Base-by-base conservation (phyloP, 2,113 vertebrate species). In the Nanorana parkeri region DNA sequence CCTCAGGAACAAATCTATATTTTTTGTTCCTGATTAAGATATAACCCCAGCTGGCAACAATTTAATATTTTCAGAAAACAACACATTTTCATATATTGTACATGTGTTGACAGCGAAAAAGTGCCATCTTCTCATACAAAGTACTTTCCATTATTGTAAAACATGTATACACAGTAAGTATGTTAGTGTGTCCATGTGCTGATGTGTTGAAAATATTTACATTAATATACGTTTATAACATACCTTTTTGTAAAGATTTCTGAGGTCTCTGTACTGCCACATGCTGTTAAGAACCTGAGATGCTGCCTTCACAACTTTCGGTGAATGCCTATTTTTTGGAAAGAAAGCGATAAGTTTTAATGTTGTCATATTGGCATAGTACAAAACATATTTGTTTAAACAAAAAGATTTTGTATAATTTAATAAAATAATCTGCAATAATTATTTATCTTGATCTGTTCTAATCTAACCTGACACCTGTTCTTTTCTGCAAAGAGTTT, bases 201-300 rank as follows among this genome's bases (percentile, higher is more conserved):
- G 19, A 24, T n/a, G 28, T n/a, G n/a, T 47, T 11, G 68, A 0
- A 68, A 32, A 51, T 4, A 68, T 15, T 20, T n/a, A n/a, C n/a
- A n/a, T n/a, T n/a, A n/a, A n/a, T n/a, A 65, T 5, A 32, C 7
- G 17, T 58, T 0, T 60, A 71, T 60, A 36, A 36, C 93, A 90
- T 96, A 99, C 98, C 97, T 99, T 99, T 89, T 99, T 99, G 93
- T 99, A 99, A 91, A 99, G 96, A 92, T 96, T 97, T 88, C 98
- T 96, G 91, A 99, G 95, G 87, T 99, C 97, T 91, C 98, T 95
- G 92, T 99, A 99, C 92, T 99, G 98, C 98, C 98, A 99, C 97
- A 99, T 99, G 87, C 97, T 98, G 93, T 96, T 99, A 81, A 99
- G 96, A 89, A 99, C 98, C 95, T 99, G 98, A 95, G 98, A 99